Base-by-base conservation (phyloP, 92 coral and sea anemone genomes). In the Zoanthus gigantus region DNA sequence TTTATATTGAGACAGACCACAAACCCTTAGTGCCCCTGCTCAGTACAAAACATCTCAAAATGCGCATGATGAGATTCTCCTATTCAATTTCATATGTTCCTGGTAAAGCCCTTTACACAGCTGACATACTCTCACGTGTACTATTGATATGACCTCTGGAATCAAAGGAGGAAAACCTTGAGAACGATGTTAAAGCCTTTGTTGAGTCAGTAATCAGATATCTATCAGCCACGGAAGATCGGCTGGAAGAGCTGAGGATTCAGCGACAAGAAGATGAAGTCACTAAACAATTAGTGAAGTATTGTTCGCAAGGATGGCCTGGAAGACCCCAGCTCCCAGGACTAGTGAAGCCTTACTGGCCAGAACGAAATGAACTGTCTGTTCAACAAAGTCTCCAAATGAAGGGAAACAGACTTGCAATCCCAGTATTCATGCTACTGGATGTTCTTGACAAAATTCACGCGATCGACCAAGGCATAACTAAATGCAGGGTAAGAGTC, bases 281-380 rank as follows among this genome's bases (percentile, higher is more conserved):
- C 12, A 47, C 72, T 9, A 75, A 15, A 34, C 44, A 54, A 73
- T 7, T 90, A 73, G 61, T 79, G 37, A 65, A 72, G 10, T 87
- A 76, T 74, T 90, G 86, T 52, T n/a, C 58, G 53, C 60, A 72
- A 54, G 91, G 92, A 48, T 90, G 92, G 95, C 93, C 92, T 9
- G 90, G 80, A 17, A 16, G 31, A n/a, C 30, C 69, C 28, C 28
- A 63, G 30, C 30, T 63, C 7, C 87, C 86, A 9, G 92, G 90
- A 15, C 28, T 75, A 0, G 44, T 91, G 66, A 91, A 89, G 63
- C 67, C 83, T 12, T 93, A 88, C 78, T 82, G 83, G 91, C 68
- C 92, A 17, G 56, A 74, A 31, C 44, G 90, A 7, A 84, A 89
- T 52, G 91, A 93, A 23, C 85, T 92, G 15, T 23, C 83, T 30